Percentiles rank a stretch among this genome's conserved stretches.
phyloP scores from a whole-genome alignment of 2,113 vertebrate species.

The Phocoena phocoena region DNA sequence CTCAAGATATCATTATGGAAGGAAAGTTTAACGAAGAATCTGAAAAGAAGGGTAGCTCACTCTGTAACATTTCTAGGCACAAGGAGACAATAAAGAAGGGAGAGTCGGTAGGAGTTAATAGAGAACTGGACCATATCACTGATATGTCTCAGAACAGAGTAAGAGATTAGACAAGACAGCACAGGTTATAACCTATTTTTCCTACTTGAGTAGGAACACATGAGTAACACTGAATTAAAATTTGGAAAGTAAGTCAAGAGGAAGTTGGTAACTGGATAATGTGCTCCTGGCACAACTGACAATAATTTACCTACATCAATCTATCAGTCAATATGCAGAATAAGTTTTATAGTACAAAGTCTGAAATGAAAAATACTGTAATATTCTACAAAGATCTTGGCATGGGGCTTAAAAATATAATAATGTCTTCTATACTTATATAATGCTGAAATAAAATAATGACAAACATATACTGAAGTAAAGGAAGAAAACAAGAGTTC shows the following conservation, averaged over 20 bases:
- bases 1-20: not conserved
- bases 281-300: not conserved
- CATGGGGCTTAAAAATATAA: not conserved
- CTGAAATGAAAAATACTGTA: not conserved
- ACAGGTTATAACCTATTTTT: not conserved
- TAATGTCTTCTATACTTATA: not conserved
- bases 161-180: constrained; percentile 29
- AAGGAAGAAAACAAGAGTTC: constrained; percentile 36
- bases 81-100: not conserved
- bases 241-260: constrained; percentile 21
- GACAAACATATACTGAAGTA: not conserved
- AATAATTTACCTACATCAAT: not conserved
- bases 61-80: not conserved
- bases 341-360: not conserved
- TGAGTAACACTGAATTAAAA: constrained; percentile 4
- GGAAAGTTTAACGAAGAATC: constrained; percentile 8
- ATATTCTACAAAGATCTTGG: constrained; percentile 1
- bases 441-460: constrained; percentile 25
- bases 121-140: not conserved
- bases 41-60: not conserved
- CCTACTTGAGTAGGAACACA: constrained; percentile 2
- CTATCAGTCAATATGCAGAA: not conserved
- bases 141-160: not conserved
- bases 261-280: not conserved
- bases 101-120: not conserved